phyloP scores from a whole-genome alignment of 2,797 vertebrate genomes.

The Chloroceryle inda region DNA sequence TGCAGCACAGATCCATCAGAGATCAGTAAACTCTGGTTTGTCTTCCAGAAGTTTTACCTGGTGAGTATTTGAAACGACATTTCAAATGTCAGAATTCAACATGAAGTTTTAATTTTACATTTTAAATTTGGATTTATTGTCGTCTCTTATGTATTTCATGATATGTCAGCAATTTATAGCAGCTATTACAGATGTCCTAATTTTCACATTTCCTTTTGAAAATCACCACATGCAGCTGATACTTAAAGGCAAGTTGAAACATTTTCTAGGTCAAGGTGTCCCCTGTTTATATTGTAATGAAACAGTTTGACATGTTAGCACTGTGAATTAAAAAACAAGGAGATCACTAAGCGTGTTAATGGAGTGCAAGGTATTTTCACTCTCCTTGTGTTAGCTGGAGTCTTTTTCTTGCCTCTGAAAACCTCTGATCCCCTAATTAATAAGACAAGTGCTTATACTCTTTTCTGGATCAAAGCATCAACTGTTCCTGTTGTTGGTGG shows the following conservation, averaged over 20 bases:
- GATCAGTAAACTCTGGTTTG: not conserved
- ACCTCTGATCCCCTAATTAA: conserved; percentile 54
- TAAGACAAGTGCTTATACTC: conserved; percentile 29
- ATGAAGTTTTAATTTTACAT: not conserved
- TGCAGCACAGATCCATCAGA: not conserved
- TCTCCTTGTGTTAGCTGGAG: not conserved
- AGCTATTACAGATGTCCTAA: not conserved
- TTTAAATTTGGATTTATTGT: not conserved
- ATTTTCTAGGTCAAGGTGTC: not conserved
- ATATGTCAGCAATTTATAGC: not conserved
- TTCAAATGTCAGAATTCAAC: not conserved
- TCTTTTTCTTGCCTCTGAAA: conserved; percentile 48
- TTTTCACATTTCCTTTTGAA: conserved; percentile 6
- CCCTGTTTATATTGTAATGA: not conserved
- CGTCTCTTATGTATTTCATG: not conserved
- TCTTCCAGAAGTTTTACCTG: not conserved
- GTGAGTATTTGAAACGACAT: not conserved
- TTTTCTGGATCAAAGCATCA: conserved; percentile 32
- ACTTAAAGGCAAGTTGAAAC: not conserved
- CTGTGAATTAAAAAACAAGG: not conserved
- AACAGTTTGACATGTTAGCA: not conserved
- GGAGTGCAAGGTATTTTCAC: not conserved
- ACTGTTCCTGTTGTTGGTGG: conserved; percentile 23
- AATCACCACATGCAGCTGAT: not conserved
- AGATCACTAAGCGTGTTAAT: not conserved